Evolutionary conservation across 2,797 vertebrate species (phyloP).

Genomic region (Varecia variegata): DNA sequence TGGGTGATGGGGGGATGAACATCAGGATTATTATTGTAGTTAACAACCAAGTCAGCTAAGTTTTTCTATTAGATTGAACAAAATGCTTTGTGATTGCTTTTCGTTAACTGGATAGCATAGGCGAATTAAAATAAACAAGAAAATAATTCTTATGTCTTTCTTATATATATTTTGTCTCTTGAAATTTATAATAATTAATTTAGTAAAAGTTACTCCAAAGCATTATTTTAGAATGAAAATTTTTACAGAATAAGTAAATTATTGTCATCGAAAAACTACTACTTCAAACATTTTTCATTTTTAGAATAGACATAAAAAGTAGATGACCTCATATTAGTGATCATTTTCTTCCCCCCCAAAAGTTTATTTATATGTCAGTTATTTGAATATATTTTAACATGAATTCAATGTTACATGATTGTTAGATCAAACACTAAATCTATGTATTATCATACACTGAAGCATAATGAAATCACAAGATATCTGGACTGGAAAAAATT

Average conservation of each 20-base stretch:
- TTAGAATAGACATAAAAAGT: background rate
- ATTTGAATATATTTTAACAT: slow-evolving; percentile 13
- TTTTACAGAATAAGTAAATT: background rate
- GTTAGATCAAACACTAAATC: background rate
- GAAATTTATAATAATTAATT: background rate
- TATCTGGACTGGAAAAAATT: background rate
- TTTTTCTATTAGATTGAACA: background rate
- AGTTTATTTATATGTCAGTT: background rate
- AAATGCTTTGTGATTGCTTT: background rate
- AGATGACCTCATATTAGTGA: background rate
- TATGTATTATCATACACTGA: background rate
- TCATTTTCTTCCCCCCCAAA: background rate
- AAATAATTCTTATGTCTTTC: background rate
- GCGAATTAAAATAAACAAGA: background rate
- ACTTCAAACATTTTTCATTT: background rate
- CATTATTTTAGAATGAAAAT: background rate
- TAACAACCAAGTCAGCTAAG: background rate
- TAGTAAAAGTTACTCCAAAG: background rate
- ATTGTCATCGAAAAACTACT: background rate
- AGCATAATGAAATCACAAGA: background rate
- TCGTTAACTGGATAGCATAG: background rate
- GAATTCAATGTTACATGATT: background rate
- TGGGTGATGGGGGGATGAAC: background rate
- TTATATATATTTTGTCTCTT: background rate
- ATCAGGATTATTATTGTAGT: background rate